Evolutionary conservation across 2,797 vertebrate species (phyloP).

Genomic region (Myripristis murdjan): DNA sequence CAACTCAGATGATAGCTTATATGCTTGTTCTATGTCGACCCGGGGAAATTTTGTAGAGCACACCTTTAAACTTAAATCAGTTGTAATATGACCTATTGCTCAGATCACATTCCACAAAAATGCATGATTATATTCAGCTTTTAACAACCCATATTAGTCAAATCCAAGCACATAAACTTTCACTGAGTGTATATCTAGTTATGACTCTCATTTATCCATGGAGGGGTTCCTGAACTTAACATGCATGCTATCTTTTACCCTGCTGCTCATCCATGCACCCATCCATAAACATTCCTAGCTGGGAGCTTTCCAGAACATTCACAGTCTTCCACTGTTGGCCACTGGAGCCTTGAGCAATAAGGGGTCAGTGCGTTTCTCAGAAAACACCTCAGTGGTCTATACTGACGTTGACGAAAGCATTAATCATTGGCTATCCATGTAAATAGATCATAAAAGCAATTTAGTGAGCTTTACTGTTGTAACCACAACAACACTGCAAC

Average conservation of each 20-base stretch:
- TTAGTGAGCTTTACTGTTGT: constrained; percentile 11
- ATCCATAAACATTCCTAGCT: constrained; percentile 13
- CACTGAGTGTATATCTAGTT: no score
- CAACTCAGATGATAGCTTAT: no score
- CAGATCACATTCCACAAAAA: no score
- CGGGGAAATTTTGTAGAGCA: no score
- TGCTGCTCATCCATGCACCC: neutral
- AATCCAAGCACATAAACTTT: neutral
- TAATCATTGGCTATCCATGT: neutral
- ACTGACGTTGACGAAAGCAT: constrained; percentile 29
- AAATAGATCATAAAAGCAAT: constrained; percentile 18
- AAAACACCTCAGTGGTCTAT: neutral
- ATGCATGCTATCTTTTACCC: neutral
- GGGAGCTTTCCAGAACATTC: constrained; percentile 2
- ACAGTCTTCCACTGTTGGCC: constrained; percentile 10
- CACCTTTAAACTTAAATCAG: no score
- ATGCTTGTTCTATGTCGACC: no score
- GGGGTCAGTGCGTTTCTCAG: constrained; percentile 6
- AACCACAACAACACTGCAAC: no score
- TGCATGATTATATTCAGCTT: neutral
- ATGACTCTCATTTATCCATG: no score
- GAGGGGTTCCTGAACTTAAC: no score
- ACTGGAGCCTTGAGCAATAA: neutral
- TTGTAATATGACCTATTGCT: no score
- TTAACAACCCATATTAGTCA: neutral